Percentiles rank a stretch among this genome's conserved stretches.
These are phyloP conservation scores for Petaurus breviceps DNA, from an alignment of 2,113 vertebrate species.

Conservation along the genomic window DNA sequence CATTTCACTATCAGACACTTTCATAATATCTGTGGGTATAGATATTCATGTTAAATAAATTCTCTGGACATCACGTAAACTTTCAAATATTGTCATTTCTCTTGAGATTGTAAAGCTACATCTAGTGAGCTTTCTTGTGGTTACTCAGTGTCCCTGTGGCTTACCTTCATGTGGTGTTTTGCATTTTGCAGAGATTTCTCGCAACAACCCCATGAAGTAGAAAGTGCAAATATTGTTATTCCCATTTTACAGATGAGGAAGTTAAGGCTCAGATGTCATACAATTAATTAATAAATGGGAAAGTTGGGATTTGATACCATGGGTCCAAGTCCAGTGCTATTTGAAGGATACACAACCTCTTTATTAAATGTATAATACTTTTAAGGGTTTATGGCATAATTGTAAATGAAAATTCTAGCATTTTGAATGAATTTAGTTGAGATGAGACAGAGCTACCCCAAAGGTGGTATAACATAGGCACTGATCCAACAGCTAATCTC, in stretches of 20 bases:
- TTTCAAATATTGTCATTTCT: background rate
- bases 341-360: background rate
- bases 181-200: background rate
- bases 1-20: conserved; percentile 58
- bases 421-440: background rate
- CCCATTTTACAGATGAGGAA: background rate
- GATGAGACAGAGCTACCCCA: background rate
- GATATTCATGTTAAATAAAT: conserved; percentile 30
- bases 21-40: conserved; percentile 35
- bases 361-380: background rate
- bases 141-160: background rate
- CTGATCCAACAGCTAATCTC: background rate
- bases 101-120: background rate
- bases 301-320: background rate
- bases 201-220: background rate
- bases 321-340: background rate
- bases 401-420: background rate
- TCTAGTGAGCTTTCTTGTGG: background rate
- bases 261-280: background rate
- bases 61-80: background rate
- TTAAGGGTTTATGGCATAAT: background rate
- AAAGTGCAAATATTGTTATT: background rate
- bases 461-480: background rate
- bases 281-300: background rate
- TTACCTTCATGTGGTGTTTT: background rate